Evolutionary conservation across 2,113 vertebrate species (phyloP), one percentile per base, ranked within the genome.

Genomic region (Myotis davidii): DNA sequence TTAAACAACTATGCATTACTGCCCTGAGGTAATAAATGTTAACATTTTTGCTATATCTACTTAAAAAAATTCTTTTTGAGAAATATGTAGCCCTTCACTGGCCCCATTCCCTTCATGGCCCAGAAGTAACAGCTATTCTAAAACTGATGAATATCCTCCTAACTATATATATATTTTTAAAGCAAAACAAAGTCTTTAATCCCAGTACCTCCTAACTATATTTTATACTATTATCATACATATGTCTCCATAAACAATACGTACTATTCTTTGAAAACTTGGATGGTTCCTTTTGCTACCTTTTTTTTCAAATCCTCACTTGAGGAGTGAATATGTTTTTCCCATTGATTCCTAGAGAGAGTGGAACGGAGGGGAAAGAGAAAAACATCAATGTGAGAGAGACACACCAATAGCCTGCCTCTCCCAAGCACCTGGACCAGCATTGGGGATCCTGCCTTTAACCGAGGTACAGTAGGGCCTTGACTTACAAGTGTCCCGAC

Each of bases 21-120:
- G 37, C 14, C 37, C 39, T 93, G 52, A 90, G 39, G 48, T 81
- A 85, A 54, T 54, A 94, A 84, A 88, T 86, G 27, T 74, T 92
- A 86, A 85, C 3, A 34, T 61, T 85, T 92, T 81, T 81, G 29
- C n/a, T 32, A 48, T 54, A 74, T n/a, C 56, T 34, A 86, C 56
- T 67, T 86, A 16, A 81, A 6, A 48, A 59, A 65, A 8, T n/a
- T 67, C 18, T 89, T 78, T 77, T 23, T 42, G 6, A 87, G 67
- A 69, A 76, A 67, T 29, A 70, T 52, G 39, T 42, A 84, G 21
- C 27, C n/a, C 27, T 4, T 82, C 11, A 39, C 12, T 61, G 39
- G 69, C 16, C 18, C 18, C 21, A 48, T 54, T 42, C n/a, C 16
- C 14, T 95, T 90, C 25, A 59, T 77, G 69, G n/a, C 39, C 39